Evolutionary conservation across 2,888 invertebrate genomes (phyloP), one percentile per base, ranked within the genome.

Genomic region (Xylocampa areola): DNA sequence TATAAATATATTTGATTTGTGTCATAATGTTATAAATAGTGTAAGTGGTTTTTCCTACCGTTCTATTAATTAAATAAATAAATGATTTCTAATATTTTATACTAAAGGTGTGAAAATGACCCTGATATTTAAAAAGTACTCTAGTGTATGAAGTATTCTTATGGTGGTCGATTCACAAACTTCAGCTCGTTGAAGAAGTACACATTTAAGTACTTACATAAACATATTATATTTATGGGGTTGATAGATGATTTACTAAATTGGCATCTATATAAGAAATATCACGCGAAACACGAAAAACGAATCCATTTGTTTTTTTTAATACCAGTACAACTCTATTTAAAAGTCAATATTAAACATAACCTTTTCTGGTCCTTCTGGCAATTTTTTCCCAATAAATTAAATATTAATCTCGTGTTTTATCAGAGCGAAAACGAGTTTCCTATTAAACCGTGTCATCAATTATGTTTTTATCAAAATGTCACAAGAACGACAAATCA

Each of bases 211-310:
- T 43, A 16, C 11, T 16, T 36, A 35, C 2, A 4, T 19, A 32
- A 27, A 32, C 33, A 35, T 30, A 40, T 54, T 36, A 35, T 30
- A 40, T 54, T 49, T 60, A 30, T 49, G 13, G 33, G 62, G 57
- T 60, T 54, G 21, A 60, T 58, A 58, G 21, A 60, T 58, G 21
- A 41, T 55, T 59, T 41, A 57, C 36, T 59, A 33, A 53, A 62
- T 68, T 72, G 73, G 68, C 76, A 72, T 68, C 58, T 59, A 57
- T 72, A 59, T 63, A 72, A 75, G 45, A 13, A 3, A 29, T 35
- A 60, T 52, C 51, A 67, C 17, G 37, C 36, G 50, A 58, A 52
- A 70, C 45, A n/a, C n/a, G n/a, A n/a, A n/a, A n/a, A n/a, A n/a
- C 43, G 29, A 48, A 52, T 29, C 45, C 45, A 23, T 23, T 68